These are phyloP conservation scores for Haemorhous mexicanus DNA, from an alignment of 2,113 vertebrate species.

Conservation along the genomic window DNA sequence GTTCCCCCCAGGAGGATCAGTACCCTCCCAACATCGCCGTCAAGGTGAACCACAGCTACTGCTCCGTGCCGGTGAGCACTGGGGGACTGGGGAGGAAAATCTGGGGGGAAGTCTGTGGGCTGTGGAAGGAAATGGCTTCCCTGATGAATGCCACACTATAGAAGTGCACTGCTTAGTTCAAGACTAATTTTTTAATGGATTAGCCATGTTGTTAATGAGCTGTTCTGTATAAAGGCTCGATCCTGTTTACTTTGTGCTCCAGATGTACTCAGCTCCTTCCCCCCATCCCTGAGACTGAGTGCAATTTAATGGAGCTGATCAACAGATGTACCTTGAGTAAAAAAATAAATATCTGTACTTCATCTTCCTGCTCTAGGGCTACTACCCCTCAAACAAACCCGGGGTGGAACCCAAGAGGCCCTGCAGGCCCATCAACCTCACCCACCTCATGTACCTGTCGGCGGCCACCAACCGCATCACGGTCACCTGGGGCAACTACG, in stretches of 20 bases:
- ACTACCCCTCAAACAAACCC: conserved; percentile 97
- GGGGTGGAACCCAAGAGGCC: conserved; percentile 96
- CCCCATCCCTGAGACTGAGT: background rate
- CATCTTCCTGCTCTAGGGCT: conserved; percentile 76
- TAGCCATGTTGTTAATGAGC: background rate
- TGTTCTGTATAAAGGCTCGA: background rate
- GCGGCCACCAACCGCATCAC: conserved; percentile 92
- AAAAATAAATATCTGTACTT: rapidly evolving
- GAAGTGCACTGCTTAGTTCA: background rate
- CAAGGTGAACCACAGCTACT: conserved; percentile 98
- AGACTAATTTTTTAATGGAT: background rate
- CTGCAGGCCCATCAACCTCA: conserved; percentile 96
- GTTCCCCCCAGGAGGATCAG: conserved; percentile 94
- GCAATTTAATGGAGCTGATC: background rate
- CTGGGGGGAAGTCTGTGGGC: rapidly evolving
- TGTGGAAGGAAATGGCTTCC: background rate
- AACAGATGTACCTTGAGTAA: rapidly evolving
- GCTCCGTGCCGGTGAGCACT: conserved; percentile 88
- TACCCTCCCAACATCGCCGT: conserved; percentile 97
- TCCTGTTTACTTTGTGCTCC: background rate
- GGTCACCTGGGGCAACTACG: conserved; percentile 96
- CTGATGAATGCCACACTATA: background rate
- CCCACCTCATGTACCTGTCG: conserved; percentile 94
- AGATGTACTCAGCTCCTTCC: background rate
- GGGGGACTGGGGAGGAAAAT: too few relatives aligned